A percentile compares a stretch with the other conserved stretches of the same genome.
Evolutionary conservation across 2,797 vertebrate species (phyloP).

Genomic region (Eidolon dupreanum): DNA sequence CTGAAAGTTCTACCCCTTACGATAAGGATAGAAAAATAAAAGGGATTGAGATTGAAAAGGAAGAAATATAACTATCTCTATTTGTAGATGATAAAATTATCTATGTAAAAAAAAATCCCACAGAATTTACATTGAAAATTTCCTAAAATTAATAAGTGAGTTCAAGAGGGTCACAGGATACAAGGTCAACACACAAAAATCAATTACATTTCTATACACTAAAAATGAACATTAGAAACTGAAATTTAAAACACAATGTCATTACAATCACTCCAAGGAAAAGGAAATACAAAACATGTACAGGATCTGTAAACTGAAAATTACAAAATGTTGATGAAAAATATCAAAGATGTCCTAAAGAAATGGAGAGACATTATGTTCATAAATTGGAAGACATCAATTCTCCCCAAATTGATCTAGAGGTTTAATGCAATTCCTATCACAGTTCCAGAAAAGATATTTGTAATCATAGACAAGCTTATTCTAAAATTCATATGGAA

Average conservation of each 20-base stretch:
- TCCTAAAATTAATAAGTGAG: background rate
- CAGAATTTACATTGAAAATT: background rate
- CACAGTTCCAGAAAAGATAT: background rate
- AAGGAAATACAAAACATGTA: background rate
- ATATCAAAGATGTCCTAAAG: background rate
- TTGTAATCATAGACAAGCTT: background rate
- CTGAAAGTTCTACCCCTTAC: background rate
- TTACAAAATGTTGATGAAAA: background rate
- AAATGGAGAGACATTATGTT: background rate
- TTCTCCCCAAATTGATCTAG: background rate
- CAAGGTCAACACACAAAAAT: background rate
- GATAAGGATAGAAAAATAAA: background rate
- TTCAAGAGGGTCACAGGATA: background rate
- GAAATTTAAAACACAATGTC: background rate
- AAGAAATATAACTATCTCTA: background rate
- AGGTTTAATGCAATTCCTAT: background rate
- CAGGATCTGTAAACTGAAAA: background rate
- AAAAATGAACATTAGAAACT: background rate
- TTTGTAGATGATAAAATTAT: background rate
- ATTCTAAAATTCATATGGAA: background rate
- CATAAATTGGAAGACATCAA: background rate
- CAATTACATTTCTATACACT: too few species aligned
- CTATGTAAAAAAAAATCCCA: background rate
- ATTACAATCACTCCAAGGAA: background rate
- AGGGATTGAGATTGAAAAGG: background rate